Evolutionary conservation across 1,140 invertebrate species (phyloP), one percentile per base, ranked within the genome.

Genomic region (Leptinotarsa texana): DNA sequence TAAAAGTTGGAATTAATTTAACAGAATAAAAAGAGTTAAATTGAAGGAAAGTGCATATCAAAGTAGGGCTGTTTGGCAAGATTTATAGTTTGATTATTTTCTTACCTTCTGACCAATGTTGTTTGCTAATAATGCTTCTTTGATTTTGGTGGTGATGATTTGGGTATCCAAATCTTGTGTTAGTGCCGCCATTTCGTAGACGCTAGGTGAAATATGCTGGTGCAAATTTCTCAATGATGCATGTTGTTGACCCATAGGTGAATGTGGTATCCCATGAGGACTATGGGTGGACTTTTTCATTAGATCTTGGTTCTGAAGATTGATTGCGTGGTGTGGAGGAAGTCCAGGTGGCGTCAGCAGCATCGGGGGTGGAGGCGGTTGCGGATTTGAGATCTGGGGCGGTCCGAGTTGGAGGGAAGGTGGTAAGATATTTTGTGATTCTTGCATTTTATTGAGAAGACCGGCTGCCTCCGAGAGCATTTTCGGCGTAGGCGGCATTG

Each of bases 101-200:
- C 78, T 87, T 85, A 94, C 89, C 88, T 99, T 99, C 87, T 99
- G 98, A 1, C 97, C 97, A 80, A 99, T 97, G 82, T 99, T 99
- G 82, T 99, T 98, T 13, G 97, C 96, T 51, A 99, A 87, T 1
- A 99, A 87, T 1, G 97, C 95, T 85, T 99, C 97, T 84, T 99
- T 99, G 82, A 99, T 98, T 85, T 96, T 96, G 0, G 96, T 98
- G 0, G 97, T 99, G 75, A 99, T 96, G 5, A 93, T 93, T 84
- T 98, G 95, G 0, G 98, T 99, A 84, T 99, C 97, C 42, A 99
- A 89, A 83, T 99, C 97, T 80, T 96, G 95, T 1, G 97, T 98
- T 6, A 98, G 88, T 3, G 97, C 96, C 4, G 96, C 96, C 93
- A 98, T 97, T 86, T 98, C 97, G 84, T 97, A 98, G 1, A 97